Evolutionary conservation across 2,797 vertebrate species (phyloP).

Genomic region (Rhynchotus rufescens): DNA sequence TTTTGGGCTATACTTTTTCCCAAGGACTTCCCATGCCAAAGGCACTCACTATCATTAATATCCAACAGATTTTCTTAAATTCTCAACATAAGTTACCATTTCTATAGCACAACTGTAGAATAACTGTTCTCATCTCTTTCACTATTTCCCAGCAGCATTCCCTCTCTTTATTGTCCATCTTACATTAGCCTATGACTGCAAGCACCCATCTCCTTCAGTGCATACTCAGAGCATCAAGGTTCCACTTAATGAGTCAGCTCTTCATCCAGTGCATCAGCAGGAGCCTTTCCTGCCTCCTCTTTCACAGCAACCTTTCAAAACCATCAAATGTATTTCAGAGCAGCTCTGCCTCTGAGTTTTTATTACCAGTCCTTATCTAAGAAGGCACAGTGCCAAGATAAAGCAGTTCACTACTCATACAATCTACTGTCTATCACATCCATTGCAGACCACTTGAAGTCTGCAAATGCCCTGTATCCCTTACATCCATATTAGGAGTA

Average conservation of each 20-base stretch:
- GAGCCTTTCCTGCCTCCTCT: background rate
- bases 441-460: background rate
- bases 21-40: background rate
- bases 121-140: background rate
- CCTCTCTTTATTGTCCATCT: background rate
- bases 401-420: background rate
- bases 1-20: background rate
- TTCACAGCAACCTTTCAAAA: background rate
- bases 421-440: background rate
- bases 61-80: background rate
- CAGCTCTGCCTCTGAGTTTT: background rate
- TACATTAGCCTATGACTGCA: background rate
- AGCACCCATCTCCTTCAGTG: background rate
- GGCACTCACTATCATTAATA: background rate
- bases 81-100: background rate
- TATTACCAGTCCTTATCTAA: background rate
- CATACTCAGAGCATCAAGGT: background rate
- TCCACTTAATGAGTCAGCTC: background rate
- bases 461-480: background rate
- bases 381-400: background rate
- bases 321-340: background rate
- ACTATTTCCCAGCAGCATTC: background rate
- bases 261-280: background rate
- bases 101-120: background rate
- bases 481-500: rapidly evolving